A percentile compares a stretch with the other conserved stretches of the same genome.
phyloP scores from a whole-genome alignment of 2,888 invertebrate genomes.

The Nematopogon swammerdamellus region DNA sequence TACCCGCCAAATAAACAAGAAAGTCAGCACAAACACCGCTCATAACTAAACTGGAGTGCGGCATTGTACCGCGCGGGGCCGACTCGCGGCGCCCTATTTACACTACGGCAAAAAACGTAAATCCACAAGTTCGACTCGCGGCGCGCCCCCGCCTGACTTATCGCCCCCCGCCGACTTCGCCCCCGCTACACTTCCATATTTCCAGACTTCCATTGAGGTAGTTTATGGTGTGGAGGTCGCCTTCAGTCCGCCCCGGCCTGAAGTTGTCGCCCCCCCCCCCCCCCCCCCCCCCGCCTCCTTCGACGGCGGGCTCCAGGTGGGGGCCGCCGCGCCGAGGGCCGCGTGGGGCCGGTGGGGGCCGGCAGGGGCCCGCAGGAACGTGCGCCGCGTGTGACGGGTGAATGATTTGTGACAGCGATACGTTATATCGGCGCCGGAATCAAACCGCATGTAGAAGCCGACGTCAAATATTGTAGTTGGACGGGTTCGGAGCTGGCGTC shows the following conservation, averaged over 20 bases:
- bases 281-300: constrained; percentile 15
- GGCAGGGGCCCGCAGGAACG: neutral
- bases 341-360: neutral
- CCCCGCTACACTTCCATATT: neutral
- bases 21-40: neutral
- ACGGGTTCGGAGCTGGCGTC: no score
- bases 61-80: neutral
- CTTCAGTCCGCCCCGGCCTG: neutral
- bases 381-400: constrained; percentile 12
- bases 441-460: constrained; percentile 6
- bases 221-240: neutral
- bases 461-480: neutral
- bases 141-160: neutral
- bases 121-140: neutral
- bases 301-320: constrained; percentile 12
- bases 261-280: constrained; percentile 14
- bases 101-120: neutral
- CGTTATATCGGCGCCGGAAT: constrained; percentile 11
- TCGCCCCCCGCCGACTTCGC: neutral
- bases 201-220: neutral
- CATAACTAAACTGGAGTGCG: neutral
- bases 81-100: neutral
- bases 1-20: neutral
- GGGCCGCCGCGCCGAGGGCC: constrained; percentile 3
- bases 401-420: constrained; percentile 24